Percentiles rank a stretch among this genome's conserved stretches.
phyloP scores from a whole-genome alignment of 1,140 invertebrate species.

The Gryllus bimaculatus region DNA sequence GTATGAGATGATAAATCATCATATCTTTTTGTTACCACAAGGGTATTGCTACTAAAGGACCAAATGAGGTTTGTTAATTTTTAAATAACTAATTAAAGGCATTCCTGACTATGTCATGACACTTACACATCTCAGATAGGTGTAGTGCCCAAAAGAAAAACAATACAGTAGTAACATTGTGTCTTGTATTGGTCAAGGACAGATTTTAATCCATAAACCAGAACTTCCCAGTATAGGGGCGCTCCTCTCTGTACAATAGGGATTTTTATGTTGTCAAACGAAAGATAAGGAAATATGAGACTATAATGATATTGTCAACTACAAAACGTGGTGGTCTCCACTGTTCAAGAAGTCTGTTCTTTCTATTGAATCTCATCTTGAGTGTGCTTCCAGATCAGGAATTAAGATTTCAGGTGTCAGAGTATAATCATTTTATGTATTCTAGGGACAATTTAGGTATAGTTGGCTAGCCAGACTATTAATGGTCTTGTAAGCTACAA shows the following conservation, averaged over 20 bases:
- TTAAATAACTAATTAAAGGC: background rate
- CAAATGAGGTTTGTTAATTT: conserved; percentile 17
- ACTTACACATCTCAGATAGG: conserved; percentile 18
- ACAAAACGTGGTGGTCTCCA: background rate
- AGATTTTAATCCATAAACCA: conserved; percentile 22
- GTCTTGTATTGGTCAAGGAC: conserved; percentile 16
- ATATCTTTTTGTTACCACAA: conserved; percentile 18
- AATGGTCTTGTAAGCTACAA: background rate
- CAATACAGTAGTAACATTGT: conserved; percentile 17
- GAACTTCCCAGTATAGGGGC: conserved; percentile 24
- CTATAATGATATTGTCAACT: background rate
- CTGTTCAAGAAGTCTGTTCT: background rate
- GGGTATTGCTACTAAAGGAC: conserved; percentile 7
- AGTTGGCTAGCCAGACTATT: background rate
- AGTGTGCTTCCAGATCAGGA: background rate
- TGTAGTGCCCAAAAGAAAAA: conserved; percentile 23
- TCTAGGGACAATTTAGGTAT: background rate
- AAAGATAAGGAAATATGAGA: background rate
- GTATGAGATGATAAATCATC: no score
- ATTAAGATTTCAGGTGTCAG: background rate
- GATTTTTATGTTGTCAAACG: conserved; percentile 26
- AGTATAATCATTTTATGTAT: background rate
- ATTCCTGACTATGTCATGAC: background rate
- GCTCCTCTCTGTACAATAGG: conserved; percentile 27
- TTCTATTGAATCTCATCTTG: background rate